Percentiles rank a stretch among this genome's conserved stretches.
These are phyloP conservation scores for Microcebus murinus DNA, from an alignment of 2,113 vertebrate genomes.

Conservation along the genomic window DNA sequence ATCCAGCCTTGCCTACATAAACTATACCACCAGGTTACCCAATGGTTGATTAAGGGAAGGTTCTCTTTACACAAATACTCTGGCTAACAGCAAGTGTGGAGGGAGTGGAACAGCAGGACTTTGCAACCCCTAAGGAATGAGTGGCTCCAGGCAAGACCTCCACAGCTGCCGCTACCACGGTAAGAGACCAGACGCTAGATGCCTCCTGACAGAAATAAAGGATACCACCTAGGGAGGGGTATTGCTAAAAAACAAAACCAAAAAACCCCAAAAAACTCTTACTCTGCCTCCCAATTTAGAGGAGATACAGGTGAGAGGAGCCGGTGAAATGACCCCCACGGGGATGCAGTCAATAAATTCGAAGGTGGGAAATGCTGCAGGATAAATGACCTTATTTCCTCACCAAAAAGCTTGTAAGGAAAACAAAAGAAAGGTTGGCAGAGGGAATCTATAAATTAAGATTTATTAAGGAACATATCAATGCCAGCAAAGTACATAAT, in stretches of 20 bases:
- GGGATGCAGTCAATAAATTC: not conserved
- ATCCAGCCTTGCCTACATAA: not conserved
- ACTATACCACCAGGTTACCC: not conserved
- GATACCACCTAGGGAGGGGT: not conserved
- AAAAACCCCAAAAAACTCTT: not conserved
- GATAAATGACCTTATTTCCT: constrained; percentile 10
- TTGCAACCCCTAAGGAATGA: accelerated
- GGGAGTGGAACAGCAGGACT: not conserved
- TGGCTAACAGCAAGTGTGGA: not conserved
- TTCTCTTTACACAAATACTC: not conserved
- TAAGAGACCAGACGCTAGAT: accelerated
- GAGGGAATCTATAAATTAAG: not conserved
- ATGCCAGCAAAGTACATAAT: not conserved
- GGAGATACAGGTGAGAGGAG: not conserved
- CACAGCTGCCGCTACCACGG: not conserved
- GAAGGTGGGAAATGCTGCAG: not conserved
- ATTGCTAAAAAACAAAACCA: not conserved
- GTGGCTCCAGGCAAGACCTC: not conserved
- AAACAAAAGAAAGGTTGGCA: not conserved
- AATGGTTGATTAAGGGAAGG: not conserved
- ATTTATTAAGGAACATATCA: not conserved
- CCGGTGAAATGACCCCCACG: not conserved
- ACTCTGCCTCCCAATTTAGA: not conserved
- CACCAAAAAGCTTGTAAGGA: not conserved
- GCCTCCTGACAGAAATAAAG: not conserved